These are phyloP conservation scores for Anoplopoma fimbria DNA, from an alignment of 2,113 vertebrate genomes.

Conservation along the genomic window DNA sequence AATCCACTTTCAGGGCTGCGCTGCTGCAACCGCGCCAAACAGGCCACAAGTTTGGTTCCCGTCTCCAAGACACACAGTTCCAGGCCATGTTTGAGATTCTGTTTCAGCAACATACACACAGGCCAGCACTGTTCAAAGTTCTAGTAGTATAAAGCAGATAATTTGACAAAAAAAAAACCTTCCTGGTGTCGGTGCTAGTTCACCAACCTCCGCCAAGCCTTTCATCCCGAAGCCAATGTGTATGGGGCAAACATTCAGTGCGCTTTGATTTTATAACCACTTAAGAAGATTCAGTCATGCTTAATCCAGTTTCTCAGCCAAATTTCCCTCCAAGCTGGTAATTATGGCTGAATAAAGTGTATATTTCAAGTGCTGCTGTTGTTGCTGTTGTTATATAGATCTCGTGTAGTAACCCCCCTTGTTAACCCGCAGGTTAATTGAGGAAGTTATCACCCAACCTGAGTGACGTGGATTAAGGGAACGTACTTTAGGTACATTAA, in stretches of 20 bases:
- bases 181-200: constrained; percentile 73
- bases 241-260: constrained; percentile 77
- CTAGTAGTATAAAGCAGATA: constrained; percentile 68
- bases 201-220: constrained; percentile 77
- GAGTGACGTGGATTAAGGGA: constrained; percentile 6
- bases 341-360: constrained; percentile 71
- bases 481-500: neutral
- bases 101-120: constrained; percentile 65
- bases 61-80: constrained; percentile 72
- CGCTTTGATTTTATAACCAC: constrained; percentile 78
- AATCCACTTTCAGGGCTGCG: constrained; percentile 78
- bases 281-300: constrained; percentile 79
- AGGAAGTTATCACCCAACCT: constrained; percentile 35
- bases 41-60: constrained; percentile 75
- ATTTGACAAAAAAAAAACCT: constrained; percentile 68
- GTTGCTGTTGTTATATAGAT: constrained; percentile 58
- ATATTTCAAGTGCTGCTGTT: constrained; percentile 54
- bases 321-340: constrained; percentile 76
- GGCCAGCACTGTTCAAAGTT: constrained; percentile 70
- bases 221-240: constrained; percentile 81
- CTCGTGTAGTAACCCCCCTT: constrained; percentile 31
- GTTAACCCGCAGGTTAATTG: constrained; percentile 42
- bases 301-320: constrained; percentile 80
- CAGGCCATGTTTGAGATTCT: constrained; percentile 67
- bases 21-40: constrained; percentile 67